Conservation (phyloP, 2,888 invertebrate genomes). For the Sturmia bella region DNA sequence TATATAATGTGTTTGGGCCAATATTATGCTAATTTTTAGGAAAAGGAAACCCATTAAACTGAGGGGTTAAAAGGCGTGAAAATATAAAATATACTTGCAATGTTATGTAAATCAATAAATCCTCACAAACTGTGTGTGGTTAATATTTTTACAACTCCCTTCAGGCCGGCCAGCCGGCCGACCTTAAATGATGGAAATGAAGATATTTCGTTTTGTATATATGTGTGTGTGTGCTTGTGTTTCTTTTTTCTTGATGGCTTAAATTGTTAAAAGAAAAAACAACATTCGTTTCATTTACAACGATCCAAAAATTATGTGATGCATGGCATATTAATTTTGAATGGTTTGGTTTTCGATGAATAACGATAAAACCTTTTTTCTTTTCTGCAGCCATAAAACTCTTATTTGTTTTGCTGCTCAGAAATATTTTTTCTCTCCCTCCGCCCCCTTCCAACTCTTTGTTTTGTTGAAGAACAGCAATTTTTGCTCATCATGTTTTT, state of each 20-base stretch:
- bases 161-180: conserved; percentile 22
- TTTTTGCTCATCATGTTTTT: not conserved
- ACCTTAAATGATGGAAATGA: conserved; percentile 4
- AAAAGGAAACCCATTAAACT: not conserved
- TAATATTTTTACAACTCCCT: conserved; percentile 63
- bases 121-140: conserved; percentile 53
- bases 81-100: not conserved
- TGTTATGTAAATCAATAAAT: conserved; percentile 7
- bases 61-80: not conserved
- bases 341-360: conserved; percentile 55
- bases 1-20: conserved; percentile 43
- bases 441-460: not conserved
- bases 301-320: conserved; percentile 49
- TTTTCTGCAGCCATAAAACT: conserved; percentile 9
- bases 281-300: conserved; percentile 61
- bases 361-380: conserved; percentile 31
- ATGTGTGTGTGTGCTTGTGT: too few species aligned
- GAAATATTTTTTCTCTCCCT: not conserved
- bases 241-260: not conserved
- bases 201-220: not conserved
- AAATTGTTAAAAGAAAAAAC: conserved; percentile 12
- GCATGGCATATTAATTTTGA: conserved; percentile 67
- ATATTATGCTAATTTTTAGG: conserved; percentile 61
- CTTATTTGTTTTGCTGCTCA: conserved; percentile 6
- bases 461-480: not conserved